Conservation (phyloP, 2,888 invertebrate genomes). For the Lasioglossum pauxillum region DNA sequence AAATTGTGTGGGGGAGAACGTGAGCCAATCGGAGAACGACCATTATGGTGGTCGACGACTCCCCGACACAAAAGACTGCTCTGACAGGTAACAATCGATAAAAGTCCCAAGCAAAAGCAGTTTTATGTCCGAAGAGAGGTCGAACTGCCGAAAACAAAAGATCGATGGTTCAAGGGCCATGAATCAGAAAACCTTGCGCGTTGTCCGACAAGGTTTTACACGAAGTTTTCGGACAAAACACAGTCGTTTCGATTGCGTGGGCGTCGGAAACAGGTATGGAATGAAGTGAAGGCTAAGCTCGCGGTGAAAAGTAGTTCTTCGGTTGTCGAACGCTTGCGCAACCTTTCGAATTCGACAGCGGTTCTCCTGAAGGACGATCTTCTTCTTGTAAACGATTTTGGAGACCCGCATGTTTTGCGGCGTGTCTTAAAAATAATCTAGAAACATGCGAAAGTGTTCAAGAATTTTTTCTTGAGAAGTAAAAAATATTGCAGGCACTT, state of each 20-base stretch:
- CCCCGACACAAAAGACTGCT: background rate
- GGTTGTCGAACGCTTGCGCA: slow-evolving; percentile 16
- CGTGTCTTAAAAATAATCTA: background rate
- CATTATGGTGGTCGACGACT: slow-evolving; percentile 52
- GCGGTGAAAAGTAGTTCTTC: slow-evolving; percentile 34
- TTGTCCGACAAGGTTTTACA: slow-evolving; percentile 6
- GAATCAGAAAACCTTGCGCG: slow-evolving; percentile 24
- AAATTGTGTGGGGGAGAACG: background rate
- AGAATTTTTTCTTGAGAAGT: background rate
- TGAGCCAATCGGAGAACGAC: background rate
- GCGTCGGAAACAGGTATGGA: slow-evolving; percentile 33
- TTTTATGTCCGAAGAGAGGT: background rate
- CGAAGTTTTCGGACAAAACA: background rate
- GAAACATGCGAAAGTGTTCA: background rate
- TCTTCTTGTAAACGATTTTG: background rate
- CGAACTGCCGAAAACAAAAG: background rate
- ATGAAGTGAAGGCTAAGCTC: slow-evolving; percentile 37
- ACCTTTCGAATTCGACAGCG: slow-evolving; percentile 1
- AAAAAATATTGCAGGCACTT: background rate
- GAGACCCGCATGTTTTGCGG: background rate
- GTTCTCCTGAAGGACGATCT: background rate
- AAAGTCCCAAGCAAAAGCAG: background rate
- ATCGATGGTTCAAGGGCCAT: background rate
- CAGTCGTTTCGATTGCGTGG: slow-evolving; percentile 21
- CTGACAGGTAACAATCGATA: background rate